Base-by-base conservation (phyloP, 2,113 vertebrate species). In the Chloroceryle aenea region DNA sequence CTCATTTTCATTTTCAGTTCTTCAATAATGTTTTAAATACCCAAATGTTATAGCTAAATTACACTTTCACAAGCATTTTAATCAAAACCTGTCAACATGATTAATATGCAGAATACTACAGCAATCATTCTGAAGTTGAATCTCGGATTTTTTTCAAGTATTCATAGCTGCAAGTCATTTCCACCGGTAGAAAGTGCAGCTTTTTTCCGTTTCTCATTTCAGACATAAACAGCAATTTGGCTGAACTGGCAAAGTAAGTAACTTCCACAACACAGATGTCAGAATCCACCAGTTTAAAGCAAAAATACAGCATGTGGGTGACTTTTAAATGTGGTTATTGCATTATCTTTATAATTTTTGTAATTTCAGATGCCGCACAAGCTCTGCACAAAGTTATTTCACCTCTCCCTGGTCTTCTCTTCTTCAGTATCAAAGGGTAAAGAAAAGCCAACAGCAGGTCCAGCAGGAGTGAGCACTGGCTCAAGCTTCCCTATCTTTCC, bases 171-270 rank as follows among this genome's bases (percentile, higher is more conserved):
- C 43, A 81, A 84, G 64, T 86, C 47, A 73, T 53, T 79, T 88
- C 81, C 63, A 87, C 78, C 61, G 68, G 27, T 23, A 86, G 76
- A 87, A 94, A 95, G 67, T 42, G 79, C 6, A 62, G 77, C 83
- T 90, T 87, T 89, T 93, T 85, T 59, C 69, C 62, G 79, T 87
- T 95, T 92, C 76, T 88, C 26, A 3, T 93, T 90, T 85, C 83
- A 79, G 34, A 15, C 91, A 64, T 71, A 93, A 97, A 96, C 76
- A 96, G 83, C 55, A 90, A 94, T 95, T 89, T 89, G 62, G 72
- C 59, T 52, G 36, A 95, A 88, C 30, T 81, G 83, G 42, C 90
- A 90, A 96, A 96, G 78, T 76, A 97, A 83, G 10, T n/a, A 91
- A 61, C 48, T 82, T 95, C 89, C 20, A 29, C 62, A 95, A 89